A percentile compares a stretch with the other conserved stretches of the same genome.
Evolutionary conservation across 35 echinoderm and acorn worm genomes (phyloP).

Genomic region (Apostichopus californicus): DNA sequence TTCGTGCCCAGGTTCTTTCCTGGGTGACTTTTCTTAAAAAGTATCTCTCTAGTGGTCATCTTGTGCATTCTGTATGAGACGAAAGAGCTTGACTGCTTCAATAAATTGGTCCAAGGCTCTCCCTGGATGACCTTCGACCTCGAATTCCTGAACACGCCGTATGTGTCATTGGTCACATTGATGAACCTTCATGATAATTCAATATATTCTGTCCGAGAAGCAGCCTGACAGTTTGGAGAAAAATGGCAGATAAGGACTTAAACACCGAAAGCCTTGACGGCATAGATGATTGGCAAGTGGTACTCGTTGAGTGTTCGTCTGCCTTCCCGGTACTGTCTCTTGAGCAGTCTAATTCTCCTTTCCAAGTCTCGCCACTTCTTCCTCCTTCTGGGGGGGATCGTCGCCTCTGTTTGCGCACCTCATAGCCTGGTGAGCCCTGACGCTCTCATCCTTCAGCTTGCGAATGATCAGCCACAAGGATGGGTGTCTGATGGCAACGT

Average conservation of each 20-base stretch:
- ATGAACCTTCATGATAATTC: no score
- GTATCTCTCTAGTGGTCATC: no score
- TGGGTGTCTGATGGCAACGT: not conserved
- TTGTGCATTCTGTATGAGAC: no score
- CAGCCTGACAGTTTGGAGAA: conserved; percentile 5
- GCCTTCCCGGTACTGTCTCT: not conserved
- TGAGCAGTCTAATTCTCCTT: conserved; percentile 15
- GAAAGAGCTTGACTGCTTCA: no score
- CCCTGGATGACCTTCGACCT: no score
- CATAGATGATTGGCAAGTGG: not conserved
- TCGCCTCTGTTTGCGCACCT: not conserved
- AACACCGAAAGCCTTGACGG: not conserved
- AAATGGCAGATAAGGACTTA: conserved; percentile 14
- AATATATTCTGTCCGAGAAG: not conserved
- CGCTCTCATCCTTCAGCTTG: conserved; percentile 3
- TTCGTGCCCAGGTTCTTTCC: no score
- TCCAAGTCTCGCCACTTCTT: conserved; percentile 10
- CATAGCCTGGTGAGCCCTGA: not conserved
- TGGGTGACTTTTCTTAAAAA: no score
- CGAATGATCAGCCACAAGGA: not conserved
- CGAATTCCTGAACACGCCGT: no score
- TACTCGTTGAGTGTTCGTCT: not conserved
- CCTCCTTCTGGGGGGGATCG: not conserved
- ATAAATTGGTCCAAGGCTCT: no score
- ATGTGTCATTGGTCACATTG: no score